Conservation (phyloP, 2,113 vertebrate genomes). For the Donacobius atricapilla region DNA sequence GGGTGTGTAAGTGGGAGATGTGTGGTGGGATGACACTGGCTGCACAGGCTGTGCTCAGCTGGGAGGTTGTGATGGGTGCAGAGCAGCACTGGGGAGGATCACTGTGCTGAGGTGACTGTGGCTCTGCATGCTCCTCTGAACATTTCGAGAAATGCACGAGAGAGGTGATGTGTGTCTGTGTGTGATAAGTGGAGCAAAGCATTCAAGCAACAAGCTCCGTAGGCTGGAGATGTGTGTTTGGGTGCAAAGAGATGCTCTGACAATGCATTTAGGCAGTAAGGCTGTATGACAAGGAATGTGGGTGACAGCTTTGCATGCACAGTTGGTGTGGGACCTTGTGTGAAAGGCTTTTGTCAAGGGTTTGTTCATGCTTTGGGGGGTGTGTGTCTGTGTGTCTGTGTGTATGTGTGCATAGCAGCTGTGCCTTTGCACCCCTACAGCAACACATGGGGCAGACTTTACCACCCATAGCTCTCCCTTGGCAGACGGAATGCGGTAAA, state of each 20-base stretch:
- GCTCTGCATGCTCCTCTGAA: background rate
- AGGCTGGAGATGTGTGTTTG: background rate
- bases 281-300: background rate
- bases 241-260: background rate
- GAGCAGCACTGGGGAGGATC: rapidly evolving
- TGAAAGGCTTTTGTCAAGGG: background rate
- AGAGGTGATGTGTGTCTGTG: no score
- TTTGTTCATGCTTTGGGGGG: background rate
- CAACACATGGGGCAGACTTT: background rate
- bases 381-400: no score
- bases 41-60: background rate
- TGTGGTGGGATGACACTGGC: background rate
- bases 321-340: background rate
- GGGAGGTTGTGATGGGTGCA: background rate
- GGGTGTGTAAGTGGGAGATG: background rate
- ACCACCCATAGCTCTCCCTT: background rate
- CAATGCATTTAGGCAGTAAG: background rate
- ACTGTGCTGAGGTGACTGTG: background rate
- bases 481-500: background rate
- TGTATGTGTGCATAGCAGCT: background rate
- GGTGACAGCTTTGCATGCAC: background rate
- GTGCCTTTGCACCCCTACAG: background rate
- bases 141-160: background rate
- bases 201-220: rapidly evolving
- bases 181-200: background rate